Percentiles rank a stretch among this genome's conserved stretches.
Conservation (phyloP, 2,113 vertebrate species). For the Dasyornis broadbenti region DNA sequence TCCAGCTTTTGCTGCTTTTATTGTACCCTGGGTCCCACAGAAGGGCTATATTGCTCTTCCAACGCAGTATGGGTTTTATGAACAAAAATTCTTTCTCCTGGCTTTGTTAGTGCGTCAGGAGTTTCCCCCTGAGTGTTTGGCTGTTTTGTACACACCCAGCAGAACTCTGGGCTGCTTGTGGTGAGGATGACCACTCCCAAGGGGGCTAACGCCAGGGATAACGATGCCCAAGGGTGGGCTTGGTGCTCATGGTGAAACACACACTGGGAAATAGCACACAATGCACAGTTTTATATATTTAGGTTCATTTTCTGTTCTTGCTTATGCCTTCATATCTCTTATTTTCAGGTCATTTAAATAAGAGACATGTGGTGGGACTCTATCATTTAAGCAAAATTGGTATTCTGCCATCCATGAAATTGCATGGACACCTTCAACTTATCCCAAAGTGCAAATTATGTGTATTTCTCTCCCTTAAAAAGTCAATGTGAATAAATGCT, state of each 20-base stretch:
- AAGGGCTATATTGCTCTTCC: not conserved
- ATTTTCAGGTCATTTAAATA: constrained; percentile 69
- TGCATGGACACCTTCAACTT: constrained; percentile 65
- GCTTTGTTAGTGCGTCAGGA: not conserved
- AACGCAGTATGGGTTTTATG: not conserved
- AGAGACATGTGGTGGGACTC: constrained; percentile 60
- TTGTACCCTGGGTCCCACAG: not conserved
- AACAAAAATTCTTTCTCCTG: not conserved
- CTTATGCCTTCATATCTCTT: constrained; percentile 50
- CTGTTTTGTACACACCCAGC: not conserved
- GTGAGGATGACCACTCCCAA: not conserved
- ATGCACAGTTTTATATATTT: constrained; percentile 26
- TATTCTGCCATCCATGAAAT: constrained; percentile 72
- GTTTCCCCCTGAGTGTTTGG: not conserved
- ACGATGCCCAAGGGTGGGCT: not conserved
- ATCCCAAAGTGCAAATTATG: constrained; percentile 62
- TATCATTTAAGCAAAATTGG: constrained; percentile 69
- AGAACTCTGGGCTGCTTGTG: not conserved
- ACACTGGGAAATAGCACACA: constrained; percentile 9
- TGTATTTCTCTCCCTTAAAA: constrained; percentile 56
- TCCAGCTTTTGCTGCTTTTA: constrained; percentile 8
- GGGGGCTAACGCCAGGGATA: not conserved
- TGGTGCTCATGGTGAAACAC: constrained; percentile 7
- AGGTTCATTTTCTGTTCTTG: constrained; percentile 50
- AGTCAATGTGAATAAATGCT: constrained; percentile 39